Evolutionary conservation across 2,888 invertebrate species (phyloP), one percentile per base, ranked within the genome.

Genomic region (Drosophila helvetica): DNA sequence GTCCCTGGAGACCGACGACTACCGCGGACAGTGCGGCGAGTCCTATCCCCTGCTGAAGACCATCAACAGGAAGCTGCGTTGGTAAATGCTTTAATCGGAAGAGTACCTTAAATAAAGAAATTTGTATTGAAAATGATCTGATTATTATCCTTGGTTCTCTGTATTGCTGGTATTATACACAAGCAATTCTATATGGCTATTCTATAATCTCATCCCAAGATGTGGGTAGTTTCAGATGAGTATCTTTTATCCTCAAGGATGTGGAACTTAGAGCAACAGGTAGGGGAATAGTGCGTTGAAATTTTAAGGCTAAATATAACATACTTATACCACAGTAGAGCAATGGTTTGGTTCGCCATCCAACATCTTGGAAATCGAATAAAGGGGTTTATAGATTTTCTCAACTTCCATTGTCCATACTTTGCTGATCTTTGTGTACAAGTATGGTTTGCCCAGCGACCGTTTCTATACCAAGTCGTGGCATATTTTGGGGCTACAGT

Each of bases 1-100:
- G 91, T 96, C 97, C 0, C 95, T 98, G 80, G 98, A 98, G 92
- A 98, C 97, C 90, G 98, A 98, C 77, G 98, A 98, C 90, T 98
- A 97, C 93, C 94, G 97, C 47, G 98, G 98, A n/a, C 94, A 93
- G 22, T 98, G 98, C 56, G 88, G 87, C 6, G 75, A 86, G 52
- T n/a, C 97, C 42, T 95, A 93, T 87, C 94, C 95, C 3, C 91
- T 96, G 5, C 86, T 96, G 33, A 93, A 90, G 57, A 62, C 84
- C 5, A 74, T 85, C 50, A 85, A 89, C 57, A 22, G 52, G n/a
- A 89, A 89, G 33, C 45, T 83, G 56, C 87, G 83, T 27, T 84
- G 87, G 85, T 82, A 70, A 77, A 65, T 1, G 47, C 27, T 8
- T 9, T 8, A 19, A 25, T 9, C 15, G n/a, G 4, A 27, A 19